These are phyloP conservation scores for Rhorus exstirpatorius DNA, from an alignment of 2,888 invertebrate species.

Conservation along the genomic window DNA sequence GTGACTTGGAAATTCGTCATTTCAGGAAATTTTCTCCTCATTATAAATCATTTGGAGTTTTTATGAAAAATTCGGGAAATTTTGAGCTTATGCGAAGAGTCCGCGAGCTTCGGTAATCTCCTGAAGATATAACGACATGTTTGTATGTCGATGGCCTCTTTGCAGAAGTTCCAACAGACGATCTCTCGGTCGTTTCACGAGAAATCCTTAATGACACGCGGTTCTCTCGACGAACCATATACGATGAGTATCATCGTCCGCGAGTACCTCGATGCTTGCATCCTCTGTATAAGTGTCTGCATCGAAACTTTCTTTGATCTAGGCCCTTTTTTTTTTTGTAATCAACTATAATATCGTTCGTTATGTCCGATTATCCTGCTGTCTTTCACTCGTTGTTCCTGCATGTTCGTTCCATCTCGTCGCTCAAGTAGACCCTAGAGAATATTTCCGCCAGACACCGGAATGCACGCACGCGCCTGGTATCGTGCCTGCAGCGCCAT, in stretches of 20 bases:
- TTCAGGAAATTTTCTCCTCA: no score
- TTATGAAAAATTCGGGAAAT: no score
- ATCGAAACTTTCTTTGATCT: conserved; percentile 23
- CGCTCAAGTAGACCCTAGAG: conserved; percentile 26
- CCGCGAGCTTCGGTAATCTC: no score
- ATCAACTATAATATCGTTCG: conserved; percentile 30
- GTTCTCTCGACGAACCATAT: conserved; percentile 34
- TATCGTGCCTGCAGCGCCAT: conserved; percentile 38
- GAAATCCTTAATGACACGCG: conserved; percentile 48
- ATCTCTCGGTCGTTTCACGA: conserved; percentile 12
- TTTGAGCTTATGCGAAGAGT: no score
- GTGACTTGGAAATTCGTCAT: no score
- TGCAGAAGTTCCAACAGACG: conserved; percentile 43
- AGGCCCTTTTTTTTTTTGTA: background rate
- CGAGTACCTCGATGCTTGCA: conserved; percentile 33
- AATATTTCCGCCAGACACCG: conserved; percentile 39
- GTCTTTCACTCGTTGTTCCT: conserved; percentile 8
- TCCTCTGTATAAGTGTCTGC: conserved; percentile 23
- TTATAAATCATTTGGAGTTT: no score
- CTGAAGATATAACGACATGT: no score
- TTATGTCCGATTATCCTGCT: conserved; percentile 18
- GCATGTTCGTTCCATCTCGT: conserved; percentile 16
- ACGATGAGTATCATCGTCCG: conserved; percentile 24
- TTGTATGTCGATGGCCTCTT: conserved; percentile 7
- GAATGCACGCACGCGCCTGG: conserved; percentile 7